Evolutionary conservation across 2,113 vertebrate species (phyloP).

Genomic region (Numida meleagris): DNA sequence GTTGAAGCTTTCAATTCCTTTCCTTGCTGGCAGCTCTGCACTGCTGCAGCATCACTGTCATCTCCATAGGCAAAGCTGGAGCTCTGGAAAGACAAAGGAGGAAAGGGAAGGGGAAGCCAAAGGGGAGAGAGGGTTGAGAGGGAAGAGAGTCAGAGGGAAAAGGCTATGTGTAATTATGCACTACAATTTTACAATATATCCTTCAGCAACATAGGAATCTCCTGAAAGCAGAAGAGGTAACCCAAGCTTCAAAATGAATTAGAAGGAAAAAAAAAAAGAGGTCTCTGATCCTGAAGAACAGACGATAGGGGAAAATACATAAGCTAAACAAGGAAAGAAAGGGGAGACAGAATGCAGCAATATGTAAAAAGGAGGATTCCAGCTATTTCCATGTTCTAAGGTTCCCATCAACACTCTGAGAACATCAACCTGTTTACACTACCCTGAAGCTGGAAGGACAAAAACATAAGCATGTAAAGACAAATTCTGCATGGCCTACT

Average conservation of each 20-base stretch:
- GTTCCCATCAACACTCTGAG: not conserved
- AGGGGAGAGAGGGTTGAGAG: not conserved
- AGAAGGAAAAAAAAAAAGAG: not conserved
- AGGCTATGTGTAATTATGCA: not conserved
- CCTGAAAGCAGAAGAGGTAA: not conserved
- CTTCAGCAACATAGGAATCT: not conserved
- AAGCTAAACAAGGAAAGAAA: not conserved
- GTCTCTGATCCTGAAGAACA: not conserved
- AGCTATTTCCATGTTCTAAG: not conserved
- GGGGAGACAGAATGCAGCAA: not conserved
- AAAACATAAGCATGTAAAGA: not conserved
- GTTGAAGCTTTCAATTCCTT: conserved; percentile 81
- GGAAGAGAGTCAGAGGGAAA: not conserved
- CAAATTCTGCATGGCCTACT: not conserved
- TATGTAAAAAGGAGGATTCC: not conserved
- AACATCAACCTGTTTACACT: not conserved
- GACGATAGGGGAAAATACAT: not conserved
- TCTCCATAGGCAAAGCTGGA: conserved; percentile 77
- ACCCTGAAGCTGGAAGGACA: not conserved
- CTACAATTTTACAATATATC: not conserved
- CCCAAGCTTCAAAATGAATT: not conserved
- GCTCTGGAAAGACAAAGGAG: conserved; percentile 75
- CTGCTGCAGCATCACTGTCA: conserved; percentile 69
- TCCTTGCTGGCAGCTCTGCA: conserved; percentile 69
- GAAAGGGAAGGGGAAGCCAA: not conserved